phyloP scores from a whole-genome alignment of 2,797 vertebrate species.

The Hapalemur alaotrensis region DNA sequence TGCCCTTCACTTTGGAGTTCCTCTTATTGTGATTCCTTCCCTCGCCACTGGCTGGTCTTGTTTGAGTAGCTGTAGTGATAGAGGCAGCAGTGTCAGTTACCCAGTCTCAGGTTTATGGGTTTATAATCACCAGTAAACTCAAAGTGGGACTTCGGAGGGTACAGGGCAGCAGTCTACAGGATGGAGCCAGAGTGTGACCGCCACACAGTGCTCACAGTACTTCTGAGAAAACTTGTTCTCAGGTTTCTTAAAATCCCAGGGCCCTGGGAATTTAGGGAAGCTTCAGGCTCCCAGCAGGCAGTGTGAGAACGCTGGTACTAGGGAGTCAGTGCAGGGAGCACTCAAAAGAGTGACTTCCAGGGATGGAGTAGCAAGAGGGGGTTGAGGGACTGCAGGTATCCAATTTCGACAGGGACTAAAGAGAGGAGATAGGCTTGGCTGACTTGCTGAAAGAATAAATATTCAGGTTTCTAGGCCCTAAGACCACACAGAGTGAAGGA shows the following conservation, averaged over 20 bases:
- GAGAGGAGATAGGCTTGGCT: background rate
- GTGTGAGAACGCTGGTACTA: background rate
- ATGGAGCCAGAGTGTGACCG: background rate
- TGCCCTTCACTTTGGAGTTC: background rate
- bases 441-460: background rate
- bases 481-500: background rate
- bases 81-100: no score
- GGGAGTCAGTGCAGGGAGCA: background rate
- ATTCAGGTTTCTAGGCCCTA: background rate
- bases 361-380: background rate
- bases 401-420: background rate
- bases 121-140: background rate
- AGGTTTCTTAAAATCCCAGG: background rate
- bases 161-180: background rate
- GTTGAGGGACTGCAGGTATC: background rate
- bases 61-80: background rate
- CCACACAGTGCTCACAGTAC: fast-evolving
- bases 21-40: background rate
- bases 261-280: background rate
- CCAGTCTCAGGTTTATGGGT: background rate
- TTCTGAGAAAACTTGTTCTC: background rate
- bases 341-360: background rate
- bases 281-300: background rate
- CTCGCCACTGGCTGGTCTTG: background rate
- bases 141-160: background rate